phyloP scores from a whole-genome alignment of 2,888 invertebrate species.

The Ganaspis brasiliensis region DNA sequence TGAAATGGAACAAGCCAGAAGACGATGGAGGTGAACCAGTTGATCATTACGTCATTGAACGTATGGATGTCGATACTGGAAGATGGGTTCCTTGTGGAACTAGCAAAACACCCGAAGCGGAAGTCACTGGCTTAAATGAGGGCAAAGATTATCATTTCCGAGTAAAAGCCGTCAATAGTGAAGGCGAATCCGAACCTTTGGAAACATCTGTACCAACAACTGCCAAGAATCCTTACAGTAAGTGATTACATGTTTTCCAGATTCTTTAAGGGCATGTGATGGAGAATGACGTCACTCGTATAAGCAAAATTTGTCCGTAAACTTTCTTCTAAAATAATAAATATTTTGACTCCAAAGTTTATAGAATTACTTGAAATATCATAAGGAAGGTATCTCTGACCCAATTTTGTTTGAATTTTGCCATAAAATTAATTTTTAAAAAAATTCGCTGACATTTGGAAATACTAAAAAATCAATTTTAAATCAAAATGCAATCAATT shows the following conservation, averaged over 20 bases:
- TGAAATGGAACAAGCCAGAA: constrained; percentile 98
- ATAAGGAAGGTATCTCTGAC: no score
- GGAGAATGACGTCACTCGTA: no score
- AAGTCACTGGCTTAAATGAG: constrained; percentile 95
- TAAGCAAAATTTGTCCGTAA: no score
- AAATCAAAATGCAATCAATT: neutral
- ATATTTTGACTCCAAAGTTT: no score
- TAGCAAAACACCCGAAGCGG: constrained; percentile 90
- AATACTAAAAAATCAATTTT: no score
- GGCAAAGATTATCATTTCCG: constrained; percentile 99
- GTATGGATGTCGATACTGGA: constrained; percentile 96
- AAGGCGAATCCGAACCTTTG: constrained; percentile 98
- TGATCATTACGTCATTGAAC: constrained; percentile 96
- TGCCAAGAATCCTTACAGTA: constrained; percentile 98
- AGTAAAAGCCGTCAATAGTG: constrained; percentile 97
- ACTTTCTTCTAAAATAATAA: no score
- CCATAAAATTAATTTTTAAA: no score
- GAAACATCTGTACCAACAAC: constrained; percentile 94
- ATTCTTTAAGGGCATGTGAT: no score
- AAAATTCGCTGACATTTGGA: no score
- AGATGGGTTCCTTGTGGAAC: constrained; percentile 96
- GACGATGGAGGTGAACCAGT: constrained; percentile 98
- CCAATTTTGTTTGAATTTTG: no score
- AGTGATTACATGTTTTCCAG: constrained; percentile 67
- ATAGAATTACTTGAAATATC: no score